A percentile compares a stretch with the other conserved stretches of the same genome.
Evolutionary conservation across 2,797 vertebrate species (phyloP).

Genomic region (Mormyrus proboscirostris): DNA sequence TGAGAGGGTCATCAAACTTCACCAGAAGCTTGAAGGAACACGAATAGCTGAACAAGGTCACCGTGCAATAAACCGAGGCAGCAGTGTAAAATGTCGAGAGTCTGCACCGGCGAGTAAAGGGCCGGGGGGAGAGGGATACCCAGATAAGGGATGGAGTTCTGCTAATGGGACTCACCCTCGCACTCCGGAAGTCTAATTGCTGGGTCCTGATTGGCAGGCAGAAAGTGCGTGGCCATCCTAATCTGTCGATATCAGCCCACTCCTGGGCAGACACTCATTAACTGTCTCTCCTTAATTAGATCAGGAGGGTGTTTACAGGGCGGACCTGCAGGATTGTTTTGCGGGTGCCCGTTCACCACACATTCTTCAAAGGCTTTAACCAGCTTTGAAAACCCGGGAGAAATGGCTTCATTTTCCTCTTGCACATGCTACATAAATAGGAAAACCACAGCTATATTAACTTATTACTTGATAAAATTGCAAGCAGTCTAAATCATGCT

Average conservation of each 20-base stretch:
- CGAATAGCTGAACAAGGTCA: background rate
- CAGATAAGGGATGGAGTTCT: slow-evolving; percentile 40
- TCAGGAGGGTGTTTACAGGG: slow-evolving; percentile 51
- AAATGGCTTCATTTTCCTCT: background rate
- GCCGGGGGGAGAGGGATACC: background rate
- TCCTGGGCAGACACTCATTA: slow-evolving; percentile 59
- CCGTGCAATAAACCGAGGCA: background rate
- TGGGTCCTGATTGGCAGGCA: slow-evolving; percentile 61
- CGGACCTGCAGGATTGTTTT: background rate
- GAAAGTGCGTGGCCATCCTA: slow-evolving; percentile 56
- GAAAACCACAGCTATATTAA: background rate
- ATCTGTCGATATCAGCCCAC: slow-evolving; percentile 62
- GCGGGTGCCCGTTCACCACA: background rate
- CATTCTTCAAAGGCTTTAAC: background rate
- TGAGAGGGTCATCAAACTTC: background rate
- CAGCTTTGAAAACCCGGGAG: background rate
- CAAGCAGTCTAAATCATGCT: background rate
- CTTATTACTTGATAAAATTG: background rate
- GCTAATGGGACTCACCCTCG: slow-evolving; percentile 69
- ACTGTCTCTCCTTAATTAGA: slow-evolving; percentile 62
- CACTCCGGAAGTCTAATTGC: slow-evolving; percentile 65
- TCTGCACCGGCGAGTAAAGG: slow-evolving; percentile 50
- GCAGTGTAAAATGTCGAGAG: slow-evolving; percentile 48
- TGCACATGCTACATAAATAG: background rate
- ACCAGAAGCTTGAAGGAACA: background rate